Conservation (phyloP, 2,797 vertebrate species). For the Coregonus suidteri region DNA sequence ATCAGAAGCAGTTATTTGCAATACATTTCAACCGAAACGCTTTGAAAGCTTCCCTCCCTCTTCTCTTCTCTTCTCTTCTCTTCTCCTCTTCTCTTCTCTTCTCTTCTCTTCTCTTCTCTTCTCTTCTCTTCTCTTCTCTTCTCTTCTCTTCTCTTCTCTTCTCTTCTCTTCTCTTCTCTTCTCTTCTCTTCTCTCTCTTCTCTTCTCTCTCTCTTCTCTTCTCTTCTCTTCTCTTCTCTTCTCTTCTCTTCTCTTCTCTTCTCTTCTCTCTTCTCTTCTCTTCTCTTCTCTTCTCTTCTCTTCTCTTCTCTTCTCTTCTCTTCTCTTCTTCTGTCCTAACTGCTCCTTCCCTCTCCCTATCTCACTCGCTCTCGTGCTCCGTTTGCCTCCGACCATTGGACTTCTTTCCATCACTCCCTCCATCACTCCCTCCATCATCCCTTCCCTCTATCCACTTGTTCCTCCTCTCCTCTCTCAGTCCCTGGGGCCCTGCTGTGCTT, state of each 20-base stretch:
- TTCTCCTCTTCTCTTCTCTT: not conserved
- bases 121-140: constrained; percentile 10
- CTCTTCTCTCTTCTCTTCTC: not conserved
- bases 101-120: constrained; percentile 6
- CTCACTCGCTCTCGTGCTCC: not conserved
- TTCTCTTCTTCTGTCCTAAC: constrained; percentile 16
- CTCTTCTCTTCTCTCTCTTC: not conserved
- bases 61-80: too few relatives aligned
- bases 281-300: not conserved
- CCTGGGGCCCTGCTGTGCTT: constrained; percentile 32
- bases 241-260: constrained; percentile 10
- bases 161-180: too few relatives aligned
- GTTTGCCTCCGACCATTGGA: not conserved
- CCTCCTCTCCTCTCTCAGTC: constrained; percentile 13
- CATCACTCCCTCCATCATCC: not conserved
- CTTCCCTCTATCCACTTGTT: not conserved
- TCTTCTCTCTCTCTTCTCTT: not conserved
- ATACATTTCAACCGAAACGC: constrained; percentile 67
- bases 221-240: constrained; percentile 6
- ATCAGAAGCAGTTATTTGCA: constrained; percentile 76
- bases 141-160: not conserved
- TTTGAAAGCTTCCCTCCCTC: constrained; percentile 12
- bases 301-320: not conserved
- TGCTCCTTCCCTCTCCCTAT: not conserved
- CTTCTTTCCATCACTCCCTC: not conserved